Percentiles rank a stretch among this genome's conserved stretches.
Evolutionary conservation across 2,113 vertebrate genomes (phyloP).

Genomic region (Loxodonta africana): DNA sequence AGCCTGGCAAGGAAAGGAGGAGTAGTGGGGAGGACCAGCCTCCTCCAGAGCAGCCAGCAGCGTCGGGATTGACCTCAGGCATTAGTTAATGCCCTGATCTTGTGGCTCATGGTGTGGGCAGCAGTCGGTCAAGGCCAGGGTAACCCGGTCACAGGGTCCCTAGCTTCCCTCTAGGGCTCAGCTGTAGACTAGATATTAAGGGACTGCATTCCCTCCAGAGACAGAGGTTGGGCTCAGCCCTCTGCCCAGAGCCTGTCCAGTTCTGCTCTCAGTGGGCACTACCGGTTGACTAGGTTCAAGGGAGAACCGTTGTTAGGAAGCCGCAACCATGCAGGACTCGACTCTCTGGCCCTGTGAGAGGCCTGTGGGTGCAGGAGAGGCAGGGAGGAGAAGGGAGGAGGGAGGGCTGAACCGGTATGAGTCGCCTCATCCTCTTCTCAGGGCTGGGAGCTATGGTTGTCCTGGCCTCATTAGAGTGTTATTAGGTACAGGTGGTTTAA

Average conservation of each 20-base stretch:
- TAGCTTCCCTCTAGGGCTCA: background rate
- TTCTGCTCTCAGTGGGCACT: background rate
- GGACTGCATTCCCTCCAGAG: background rate
- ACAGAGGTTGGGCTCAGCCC: background rate
- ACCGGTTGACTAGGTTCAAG: background rate
- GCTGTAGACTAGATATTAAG: background rate
- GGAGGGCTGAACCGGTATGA: background rate
- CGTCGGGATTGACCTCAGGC: background rate
- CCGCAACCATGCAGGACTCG: background rate
- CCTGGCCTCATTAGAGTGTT: background rate
- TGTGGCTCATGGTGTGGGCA: background rate
- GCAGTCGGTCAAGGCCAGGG: background rate
- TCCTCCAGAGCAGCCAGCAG: background rate
- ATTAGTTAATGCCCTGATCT: background rate
- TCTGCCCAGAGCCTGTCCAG: background rate
- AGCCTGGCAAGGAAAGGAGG: background rate
- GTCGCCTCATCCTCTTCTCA: background rate
- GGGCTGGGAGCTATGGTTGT: background rate
- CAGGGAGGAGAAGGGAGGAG: background rate
- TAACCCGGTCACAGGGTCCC: background rate
- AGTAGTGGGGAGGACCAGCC: background rate
- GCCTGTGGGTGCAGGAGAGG: background rate
- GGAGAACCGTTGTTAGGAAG: background rate
- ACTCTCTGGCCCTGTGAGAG: background rate
- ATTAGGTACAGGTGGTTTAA: background rate